Evolutionary conservation across 2,888 invertebrate species (phyloP).

Genomic region (Mellilla xanthometata): DNA sequence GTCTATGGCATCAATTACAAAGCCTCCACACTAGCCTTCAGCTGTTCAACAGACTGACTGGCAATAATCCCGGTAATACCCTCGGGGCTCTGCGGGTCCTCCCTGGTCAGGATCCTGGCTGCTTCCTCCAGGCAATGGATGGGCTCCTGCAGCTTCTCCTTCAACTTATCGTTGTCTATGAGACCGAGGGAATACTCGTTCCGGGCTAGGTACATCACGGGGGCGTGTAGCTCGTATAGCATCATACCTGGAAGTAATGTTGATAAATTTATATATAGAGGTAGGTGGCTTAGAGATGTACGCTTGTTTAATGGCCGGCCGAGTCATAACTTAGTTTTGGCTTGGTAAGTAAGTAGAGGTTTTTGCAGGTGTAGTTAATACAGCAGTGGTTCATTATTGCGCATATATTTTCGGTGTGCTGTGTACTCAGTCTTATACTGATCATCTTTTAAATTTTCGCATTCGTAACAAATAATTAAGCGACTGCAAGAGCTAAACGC

Average conservation of each 20-base stretch:
- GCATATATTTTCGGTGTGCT: too few species aligned
- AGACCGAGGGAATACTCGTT: constrained; percentile 83
- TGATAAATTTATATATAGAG: too few species aligned
- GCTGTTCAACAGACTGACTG: constrained; percentile 71
- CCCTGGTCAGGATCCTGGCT: constrained; percentile 84
- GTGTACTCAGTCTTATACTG: too few species aligned
- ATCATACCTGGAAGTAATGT: constrained; percentile 82
- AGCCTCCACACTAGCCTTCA: constrained; percentile 62
- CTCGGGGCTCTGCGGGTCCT: constrained; percentile 85
- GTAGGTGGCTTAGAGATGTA: too few species aligned
- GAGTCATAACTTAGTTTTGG: too few species aligned
- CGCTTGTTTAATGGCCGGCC: too few species aligned
- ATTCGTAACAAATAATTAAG: too few species aligned
- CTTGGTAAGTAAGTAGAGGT: too few species aligned
- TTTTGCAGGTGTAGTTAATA: too few species aligned
- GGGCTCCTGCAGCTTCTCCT: constrained; percentile 85
- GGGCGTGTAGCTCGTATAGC: constrained; percentile 91
- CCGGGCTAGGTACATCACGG: constrained; percentile 87
- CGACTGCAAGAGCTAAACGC: too few species aligned
- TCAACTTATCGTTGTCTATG: constrained; percentile 83
- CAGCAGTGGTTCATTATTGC: too few species aligned
- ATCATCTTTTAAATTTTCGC: too few species aligned
- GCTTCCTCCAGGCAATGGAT: constrained; percentile 85
- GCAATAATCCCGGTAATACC: constrained; percentile 85
- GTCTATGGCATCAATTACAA: constrained; percentile 36